Evolutionary conservation across 2,797 vertebrate species (phyloP).

Genomic region (Miichthys miiuy): DNA sequence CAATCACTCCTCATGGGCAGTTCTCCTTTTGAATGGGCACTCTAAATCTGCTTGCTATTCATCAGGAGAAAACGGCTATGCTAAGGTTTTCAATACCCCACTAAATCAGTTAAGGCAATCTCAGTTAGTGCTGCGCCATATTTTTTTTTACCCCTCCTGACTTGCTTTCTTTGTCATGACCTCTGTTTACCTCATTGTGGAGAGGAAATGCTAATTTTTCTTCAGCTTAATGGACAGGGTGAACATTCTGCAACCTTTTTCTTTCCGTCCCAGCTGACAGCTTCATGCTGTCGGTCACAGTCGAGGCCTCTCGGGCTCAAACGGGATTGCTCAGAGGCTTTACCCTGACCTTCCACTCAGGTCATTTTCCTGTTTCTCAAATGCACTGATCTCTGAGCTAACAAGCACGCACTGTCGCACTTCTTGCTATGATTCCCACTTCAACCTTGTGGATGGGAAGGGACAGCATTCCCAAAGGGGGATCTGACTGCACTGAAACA

Average conservation of each 20-base stretch:
- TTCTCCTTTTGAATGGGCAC: constrained; percentile 59
- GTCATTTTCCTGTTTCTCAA: constrained; percentile 54
- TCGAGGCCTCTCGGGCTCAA: constrained; percentile 43
- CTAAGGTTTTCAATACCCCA: constrained; percentile 69
- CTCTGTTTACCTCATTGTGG: constrained; percentile 43
- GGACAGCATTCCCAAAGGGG: constrained; percentile 46
- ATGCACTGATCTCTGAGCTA: constrained; percentile 61
- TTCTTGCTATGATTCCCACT: constrained; percentile 44
- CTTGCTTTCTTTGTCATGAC: constrained; percentile 56
- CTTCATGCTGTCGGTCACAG: constrained; percentile 49
- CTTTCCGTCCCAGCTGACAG: constrained; percentile 37
- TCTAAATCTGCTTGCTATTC: constrained; percentile 75
- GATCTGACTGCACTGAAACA: constrained; percentile 31
- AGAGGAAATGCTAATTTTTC: constrained; percentile 51
- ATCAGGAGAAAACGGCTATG: constrained; percentile 67
- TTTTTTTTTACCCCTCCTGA: constrained; percentile 39
- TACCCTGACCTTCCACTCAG: constrained; percentile 70
- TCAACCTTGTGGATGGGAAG: constrained; percentile 62
- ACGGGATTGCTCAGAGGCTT: constrained; percentile 53
- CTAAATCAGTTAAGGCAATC: constrained; percentile 75
- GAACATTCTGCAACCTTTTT: constrained; percentile 14
- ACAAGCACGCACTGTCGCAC: constrained; percentile 53
- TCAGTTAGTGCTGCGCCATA: constrained; percentile 68
- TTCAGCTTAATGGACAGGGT: constrained; percentile 32
- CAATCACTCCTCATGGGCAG: constrained; percentile 64